Evolutionary conservation across 2,797 vertebrate genomes (phyloP).

Genomic region (Hypotaenidia okinawae): DNA sequence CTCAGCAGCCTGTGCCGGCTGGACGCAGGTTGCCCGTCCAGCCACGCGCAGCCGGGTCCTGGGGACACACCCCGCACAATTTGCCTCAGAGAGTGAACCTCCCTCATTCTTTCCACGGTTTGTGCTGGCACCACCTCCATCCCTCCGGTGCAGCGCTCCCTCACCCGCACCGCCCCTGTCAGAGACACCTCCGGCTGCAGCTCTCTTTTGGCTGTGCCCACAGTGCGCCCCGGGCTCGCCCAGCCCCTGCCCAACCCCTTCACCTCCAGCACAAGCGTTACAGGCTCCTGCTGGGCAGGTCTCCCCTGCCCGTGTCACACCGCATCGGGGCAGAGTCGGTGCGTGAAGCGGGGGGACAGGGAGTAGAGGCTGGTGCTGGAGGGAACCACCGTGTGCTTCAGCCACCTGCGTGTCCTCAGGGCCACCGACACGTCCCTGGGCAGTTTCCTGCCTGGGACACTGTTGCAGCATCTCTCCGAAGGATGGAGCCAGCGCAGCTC

Average conservation of each 20-base stretch:
- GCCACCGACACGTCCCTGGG: accelerated
- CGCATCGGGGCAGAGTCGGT: background rate
- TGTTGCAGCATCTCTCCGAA: background rate
- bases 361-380: background rate
- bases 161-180: background rate
- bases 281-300: background rate
- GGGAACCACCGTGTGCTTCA: background rate
- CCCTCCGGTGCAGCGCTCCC: conserved; percentile 12
- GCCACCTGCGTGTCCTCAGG: background rate
- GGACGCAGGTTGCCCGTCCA: background rate
- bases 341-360: accelerated
- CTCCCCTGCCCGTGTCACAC: background rate
- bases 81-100: conserved; percentile 30
- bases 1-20: conserved; percentile 45
- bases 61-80: conserved; percentile 37
- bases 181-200: background rate
- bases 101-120: conserved; percentile 64
- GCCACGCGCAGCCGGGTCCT: background rate
- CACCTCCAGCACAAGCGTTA: background rate
- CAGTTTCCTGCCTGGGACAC: background rate
- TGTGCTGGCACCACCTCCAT: conserved; percentile 39
- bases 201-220: background rate
- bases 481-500: background rate
- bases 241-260: background rate
- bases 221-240: background rate